Evolutionary conservation across 2,888 invertebrate genomes (phyloP).

Genomic region (Amiota minor): DNA sequence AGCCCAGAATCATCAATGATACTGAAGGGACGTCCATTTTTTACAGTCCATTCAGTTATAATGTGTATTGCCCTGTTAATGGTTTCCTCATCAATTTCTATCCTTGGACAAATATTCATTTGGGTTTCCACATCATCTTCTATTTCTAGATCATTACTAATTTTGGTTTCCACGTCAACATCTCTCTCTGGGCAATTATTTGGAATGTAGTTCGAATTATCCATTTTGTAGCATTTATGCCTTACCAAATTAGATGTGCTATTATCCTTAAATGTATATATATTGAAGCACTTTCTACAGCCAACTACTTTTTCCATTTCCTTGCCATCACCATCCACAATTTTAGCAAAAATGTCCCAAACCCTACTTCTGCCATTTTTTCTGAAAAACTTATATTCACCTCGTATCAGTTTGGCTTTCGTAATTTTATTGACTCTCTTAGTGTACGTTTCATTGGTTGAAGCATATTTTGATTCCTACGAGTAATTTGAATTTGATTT

Average conservation of each 20-base stretch:
- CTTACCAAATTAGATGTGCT: slow-evolving; percentile 32
- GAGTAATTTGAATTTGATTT: too few relatives aligned
- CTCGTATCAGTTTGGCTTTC: neutral
- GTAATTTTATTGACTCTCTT: too few relatives aligned
- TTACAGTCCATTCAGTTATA: slow-evolving; percentile 37
- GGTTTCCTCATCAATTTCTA: slow-evolving; percentile 34
- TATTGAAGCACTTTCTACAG: neutral
- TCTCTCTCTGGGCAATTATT: too few relatives aligned
- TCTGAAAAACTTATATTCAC: neutral
- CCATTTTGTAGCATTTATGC: slow-evolving; percentile 38
- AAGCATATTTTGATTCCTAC: too few relatives aligned
- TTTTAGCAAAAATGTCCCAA: neutral
- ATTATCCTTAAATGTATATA: neutral
- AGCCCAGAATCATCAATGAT: slow-evolving; percentile 40
- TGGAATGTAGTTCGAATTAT: neutral
- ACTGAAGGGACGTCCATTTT: slow-evolving; percentile 38
- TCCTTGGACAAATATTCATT: neutral
- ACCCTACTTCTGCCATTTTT: neutral
- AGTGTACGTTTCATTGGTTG: too few relatives aligned
- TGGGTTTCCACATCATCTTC: too few relatives aligned
- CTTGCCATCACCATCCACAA: neutral
- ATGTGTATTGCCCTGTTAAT: slow-evolving; percentile 33
- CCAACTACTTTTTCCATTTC: neutral
- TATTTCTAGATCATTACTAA: too few relatives aligned
- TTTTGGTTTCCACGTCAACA: too few relatives aligned